phyloP scores from a whole-genome alignment of 2,113 vertebrate genomes.

The Ctenomys sociabilis region DNA sequence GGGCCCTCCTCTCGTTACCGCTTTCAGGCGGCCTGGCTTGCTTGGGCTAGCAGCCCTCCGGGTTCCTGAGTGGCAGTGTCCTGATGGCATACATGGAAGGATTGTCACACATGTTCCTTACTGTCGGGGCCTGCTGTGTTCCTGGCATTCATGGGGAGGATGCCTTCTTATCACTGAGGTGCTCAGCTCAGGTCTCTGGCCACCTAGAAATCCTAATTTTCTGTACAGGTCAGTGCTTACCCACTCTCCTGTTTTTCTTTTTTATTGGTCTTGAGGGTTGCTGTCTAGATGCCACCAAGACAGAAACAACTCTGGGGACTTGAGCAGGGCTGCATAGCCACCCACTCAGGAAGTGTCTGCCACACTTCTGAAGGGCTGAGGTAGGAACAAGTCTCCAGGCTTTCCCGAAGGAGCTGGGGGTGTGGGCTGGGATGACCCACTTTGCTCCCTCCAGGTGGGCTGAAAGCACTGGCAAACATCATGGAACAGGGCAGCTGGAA shows the following conservation, averaged over 20 bases:
- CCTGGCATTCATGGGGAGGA: background rate
- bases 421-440: background rate
- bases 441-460: background rate
- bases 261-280: background rate
- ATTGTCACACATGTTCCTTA: background rate
- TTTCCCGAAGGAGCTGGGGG: background rate
- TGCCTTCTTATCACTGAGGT: too few relatives aligned
- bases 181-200: too few relatives aligned
- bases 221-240: background rate
- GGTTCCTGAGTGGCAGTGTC: background rate
- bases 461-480: fast-evolving
- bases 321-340: background rate
- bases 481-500: background rate
- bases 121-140: background rate
- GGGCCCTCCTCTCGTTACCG: background rate
- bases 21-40: background rate
- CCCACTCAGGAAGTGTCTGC: background rate
- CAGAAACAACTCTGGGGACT: background rate
- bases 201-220: too few relatives aligned
- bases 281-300: background rate
- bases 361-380: background rate
- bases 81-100: background rate
- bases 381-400: background rate
- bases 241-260: too few relatives aligned
- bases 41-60: background rate